These are phyloP conservation scores for Pollachius pollachius DNA, from an alignment of 2,113 vertebrate genomes.

Conservation along the genomic window DNA sequence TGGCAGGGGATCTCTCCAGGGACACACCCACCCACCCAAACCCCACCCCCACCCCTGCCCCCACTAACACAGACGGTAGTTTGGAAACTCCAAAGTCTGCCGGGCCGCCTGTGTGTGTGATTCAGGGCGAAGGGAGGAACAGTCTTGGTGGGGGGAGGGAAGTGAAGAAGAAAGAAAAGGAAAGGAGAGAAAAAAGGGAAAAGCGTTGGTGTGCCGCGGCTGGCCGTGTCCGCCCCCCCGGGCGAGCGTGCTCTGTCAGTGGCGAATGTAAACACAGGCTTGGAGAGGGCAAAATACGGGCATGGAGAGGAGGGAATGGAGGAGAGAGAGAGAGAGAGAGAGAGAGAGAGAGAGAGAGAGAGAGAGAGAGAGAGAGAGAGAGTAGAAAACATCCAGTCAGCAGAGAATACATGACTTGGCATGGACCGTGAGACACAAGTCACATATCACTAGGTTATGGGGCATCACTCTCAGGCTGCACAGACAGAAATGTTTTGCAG, in stretches of 20 bases:
- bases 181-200: slow-evolving; percentile 15
- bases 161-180: slow-evolving; percentile 49
- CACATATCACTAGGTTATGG: slow-evolving; percentile 30
- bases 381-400: slow-evolving; percentile 39
- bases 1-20: slow-evolving; percentile 57
- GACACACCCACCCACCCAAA: slow-evolving; percentile 34
- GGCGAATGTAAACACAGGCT: slow-evolving; percentile 59
- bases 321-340: not conserved
- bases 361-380: too few relatives aligned
- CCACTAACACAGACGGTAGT: slow-evolving; percentile 50
- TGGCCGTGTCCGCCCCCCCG: slow-evolving; percentile 46
- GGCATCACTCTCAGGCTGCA: slow-evolving; percentile 42
- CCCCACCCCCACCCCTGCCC: too few relatives aligned
- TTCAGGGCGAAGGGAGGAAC: too few relatives aligned
- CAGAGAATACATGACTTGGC: slow-evolving; percentile 61
- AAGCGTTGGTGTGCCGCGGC: slow-evolving; percentile 9
- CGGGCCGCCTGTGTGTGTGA: slow-evolving; percentile 3
- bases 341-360: too few relatives aligned
- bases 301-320: not conserved
- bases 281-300: slow-evolving; percentile 49
- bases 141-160: slow-evolving; percentile 19
- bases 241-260: slow-evolving; percentile 55
- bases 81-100: slow-evolving; percentile 57
- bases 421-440: slow-evolving; percentile 59
- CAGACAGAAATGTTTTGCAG: slow-evolving; percentile 53